phyloP scores from a whole-genome alignment of 2,797 vertebrate species.

The Manis crassicaudata region DNA sequence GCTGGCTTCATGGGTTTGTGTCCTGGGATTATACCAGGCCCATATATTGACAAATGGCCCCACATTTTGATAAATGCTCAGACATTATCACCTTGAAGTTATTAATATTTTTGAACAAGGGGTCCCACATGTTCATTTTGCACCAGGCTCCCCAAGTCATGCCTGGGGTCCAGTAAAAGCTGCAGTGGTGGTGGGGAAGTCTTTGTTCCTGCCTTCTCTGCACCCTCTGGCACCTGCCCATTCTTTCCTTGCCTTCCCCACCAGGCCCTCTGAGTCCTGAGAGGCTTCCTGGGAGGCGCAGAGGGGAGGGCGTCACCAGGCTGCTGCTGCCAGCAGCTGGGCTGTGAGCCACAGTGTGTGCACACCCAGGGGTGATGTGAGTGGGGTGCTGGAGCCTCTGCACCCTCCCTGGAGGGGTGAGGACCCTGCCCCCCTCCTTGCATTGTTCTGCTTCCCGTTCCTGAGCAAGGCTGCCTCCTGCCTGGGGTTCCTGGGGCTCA shows the following conservation, averaged over 20 bases:
- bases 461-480: not conserved
- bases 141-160: no score
- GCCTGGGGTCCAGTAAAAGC: rapidly evolving
- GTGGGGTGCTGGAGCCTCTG: rapidly evolving
- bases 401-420: not conserved
- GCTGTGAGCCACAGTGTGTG: not conserved
- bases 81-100: not conserved
- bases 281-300: not conserved
- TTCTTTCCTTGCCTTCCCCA: not conserved
- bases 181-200: not conserved
- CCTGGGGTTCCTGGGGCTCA: not conserved
- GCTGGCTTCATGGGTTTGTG: not conserved
- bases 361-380: not conserved
- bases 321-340: not conserved
- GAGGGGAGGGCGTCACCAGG: no score
- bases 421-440: not conserved
- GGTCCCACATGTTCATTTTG: not conserved
- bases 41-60: not conserved
- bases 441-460: not conserved
- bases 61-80: not conserved
- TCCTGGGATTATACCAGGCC: not conserved
- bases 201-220: no score
- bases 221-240: rapidly evolving
- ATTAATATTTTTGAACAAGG: not conserved
- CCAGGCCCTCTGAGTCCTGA: no score